phyloP scores from a whole-genome alignment of 2,888 invertebrate species.

The Drosophila kanekoi region DNA sequence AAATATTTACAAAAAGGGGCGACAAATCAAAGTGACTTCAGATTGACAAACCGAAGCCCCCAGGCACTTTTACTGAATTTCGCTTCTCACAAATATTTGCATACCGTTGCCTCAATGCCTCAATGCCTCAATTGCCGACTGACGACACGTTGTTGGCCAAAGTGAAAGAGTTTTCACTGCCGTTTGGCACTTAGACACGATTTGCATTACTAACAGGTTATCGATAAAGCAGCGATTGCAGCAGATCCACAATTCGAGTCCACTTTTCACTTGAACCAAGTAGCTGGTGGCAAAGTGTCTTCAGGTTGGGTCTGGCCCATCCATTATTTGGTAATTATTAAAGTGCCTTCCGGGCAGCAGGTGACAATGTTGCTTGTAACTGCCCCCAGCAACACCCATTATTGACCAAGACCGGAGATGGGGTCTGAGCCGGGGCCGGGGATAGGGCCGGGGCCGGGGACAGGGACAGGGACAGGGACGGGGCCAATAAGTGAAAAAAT shows the following conservation, averaged over 20 bases:
- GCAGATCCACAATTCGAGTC: conserved; percentile 15
- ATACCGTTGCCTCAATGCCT: conserved; percentile 56
- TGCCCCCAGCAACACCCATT: not conserved
- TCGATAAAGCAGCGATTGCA: conserved; percentile 33
- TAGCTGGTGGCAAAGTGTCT: conserved; percentile 37
- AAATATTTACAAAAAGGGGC: conserved; percentile 72
- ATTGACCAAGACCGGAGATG: not conserved
- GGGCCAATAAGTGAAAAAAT: conserved; percentile 82
- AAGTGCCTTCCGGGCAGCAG: conserved; percentile 64
- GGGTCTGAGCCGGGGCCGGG: too few species aligned
- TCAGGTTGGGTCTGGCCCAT: conserved; percentile 37
- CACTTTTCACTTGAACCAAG: conserved; percentile 25
- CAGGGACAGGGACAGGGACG: not conserved
- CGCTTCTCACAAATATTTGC: conserved; percentile 70
- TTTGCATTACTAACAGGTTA: conserved; percentile 67
- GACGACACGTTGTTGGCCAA: conserved; percentile 42
- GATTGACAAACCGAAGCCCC: conserved; percentile 49
- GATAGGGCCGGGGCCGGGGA: not conserved
- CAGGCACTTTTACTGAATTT: conserved; percentile 69
- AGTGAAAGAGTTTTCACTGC: conserved; percentile 62
- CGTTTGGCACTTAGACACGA: conserved; percentile 70
- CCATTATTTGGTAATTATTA: conserved; percentile 80
- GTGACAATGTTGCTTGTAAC: conserved; percentile 11
- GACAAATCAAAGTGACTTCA: conserved; percentile 75
- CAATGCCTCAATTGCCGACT: conserved; percentile 20